These are phyloP conservation scores for Passer montanus DNA, from an alignment of 2,113 vertebrate genomes.

Conservation along the genomic window DNA sequence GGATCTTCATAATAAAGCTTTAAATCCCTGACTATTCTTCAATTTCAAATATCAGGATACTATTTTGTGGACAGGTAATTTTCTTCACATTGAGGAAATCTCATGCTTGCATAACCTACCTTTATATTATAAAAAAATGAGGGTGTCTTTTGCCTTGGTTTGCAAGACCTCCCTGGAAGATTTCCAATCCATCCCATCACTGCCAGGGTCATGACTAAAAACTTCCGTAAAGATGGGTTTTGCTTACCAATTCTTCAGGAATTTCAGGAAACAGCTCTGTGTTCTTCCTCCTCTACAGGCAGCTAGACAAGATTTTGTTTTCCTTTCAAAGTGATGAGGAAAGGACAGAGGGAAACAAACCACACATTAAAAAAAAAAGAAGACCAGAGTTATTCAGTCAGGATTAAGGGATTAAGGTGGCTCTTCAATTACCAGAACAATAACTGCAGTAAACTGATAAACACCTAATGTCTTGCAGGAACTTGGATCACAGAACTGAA, in stretches of 20 bases:
- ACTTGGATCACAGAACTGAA: not conserved
- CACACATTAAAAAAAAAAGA: not conserved
- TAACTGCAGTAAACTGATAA: not conserved
- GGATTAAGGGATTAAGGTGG: not conserved
- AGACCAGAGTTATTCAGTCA: not conserved
- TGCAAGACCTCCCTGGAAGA: not conserved
- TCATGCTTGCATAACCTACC: not conserved
- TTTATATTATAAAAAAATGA: not conserved
- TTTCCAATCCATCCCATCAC: not conserved
- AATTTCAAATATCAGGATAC: not conserved
- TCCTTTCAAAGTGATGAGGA: not conserved
- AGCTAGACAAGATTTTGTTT: not conserved
- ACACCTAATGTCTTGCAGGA: not conserved
- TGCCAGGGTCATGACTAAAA: not conserved
- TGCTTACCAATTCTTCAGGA: not conserved
- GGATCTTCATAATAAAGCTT: not conserved
- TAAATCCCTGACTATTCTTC: not conserved
- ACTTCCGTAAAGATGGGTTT: not conserved
- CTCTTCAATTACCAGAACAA: not conserved
- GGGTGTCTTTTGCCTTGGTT: not conserved
- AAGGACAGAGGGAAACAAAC: not conserved
- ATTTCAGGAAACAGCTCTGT: not conserved
- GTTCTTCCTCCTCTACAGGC: not conserved
- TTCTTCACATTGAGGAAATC: not conserved
- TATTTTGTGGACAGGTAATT: not conserved